Conservation (phyloP, 2,113 vertebrate species). For the Leptobrachium ailaonicum region DNA sequence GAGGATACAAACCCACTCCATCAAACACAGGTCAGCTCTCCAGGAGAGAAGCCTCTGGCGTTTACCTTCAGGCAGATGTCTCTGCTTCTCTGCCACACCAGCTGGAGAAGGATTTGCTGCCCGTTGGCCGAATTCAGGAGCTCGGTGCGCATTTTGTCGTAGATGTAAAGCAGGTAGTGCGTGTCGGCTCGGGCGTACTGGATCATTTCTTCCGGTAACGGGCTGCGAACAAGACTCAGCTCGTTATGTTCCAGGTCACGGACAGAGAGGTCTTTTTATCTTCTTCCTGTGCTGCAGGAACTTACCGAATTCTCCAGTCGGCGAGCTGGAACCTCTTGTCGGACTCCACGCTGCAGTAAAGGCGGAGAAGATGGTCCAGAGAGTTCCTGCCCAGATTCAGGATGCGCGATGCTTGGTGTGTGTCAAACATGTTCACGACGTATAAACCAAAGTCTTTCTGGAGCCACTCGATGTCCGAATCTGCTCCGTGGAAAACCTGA, state of each 20-base stretch:
- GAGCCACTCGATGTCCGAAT: conserved; percentile 95
- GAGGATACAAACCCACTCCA: too few species aligned
- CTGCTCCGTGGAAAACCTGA: conserved; percentile 92
- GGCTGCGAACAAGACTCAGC: conserved; percentile 65
- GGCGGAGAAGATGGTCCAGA: conserved; percentile 85
- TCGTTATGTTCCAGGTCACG: not conserved
- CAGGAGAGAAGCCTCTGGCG: too few species aligned
- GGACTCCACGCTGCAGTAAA: conserved; percentile 79
- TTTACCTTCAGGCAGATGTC: conserved; percentile 84
- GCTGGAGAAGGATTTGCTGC: conserved; percentile 76
- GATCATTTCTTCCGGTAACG: conserved; percentile 91
- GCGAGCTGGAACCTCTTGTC: conserved; percentile 96
- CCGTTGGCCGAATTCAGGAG: conserved; percentile 76
- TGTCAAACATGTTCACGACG: conserved; percentile 93
- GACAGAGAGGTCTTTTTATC: too few species aligned
- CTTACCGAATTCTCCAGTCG: conserved; percentile 94
- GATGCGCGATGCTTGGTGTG: conserved; percentile 88
- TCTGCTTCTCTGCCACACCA: conserved; percentile 88
- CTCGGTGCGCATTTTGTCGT: conserved; percentile 77
- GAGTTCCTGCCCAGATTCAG: conserved; percentile 88
- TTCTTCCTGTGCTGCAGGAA: not conserved
- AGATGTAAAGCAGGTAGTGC: conserved; percentile 93
- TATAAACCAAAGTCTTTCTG: conserved; percentile 95
- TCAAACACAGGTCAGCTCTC: too few species aligned
- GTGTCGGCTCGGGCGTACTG: conserved; percentile 88